Evolutionary conservation across 2,113 vertebrate genomes (phyloP), one percentile per base, ranked within the genome.

Genomic region (Psilopogon haemacephalus): DNA sequence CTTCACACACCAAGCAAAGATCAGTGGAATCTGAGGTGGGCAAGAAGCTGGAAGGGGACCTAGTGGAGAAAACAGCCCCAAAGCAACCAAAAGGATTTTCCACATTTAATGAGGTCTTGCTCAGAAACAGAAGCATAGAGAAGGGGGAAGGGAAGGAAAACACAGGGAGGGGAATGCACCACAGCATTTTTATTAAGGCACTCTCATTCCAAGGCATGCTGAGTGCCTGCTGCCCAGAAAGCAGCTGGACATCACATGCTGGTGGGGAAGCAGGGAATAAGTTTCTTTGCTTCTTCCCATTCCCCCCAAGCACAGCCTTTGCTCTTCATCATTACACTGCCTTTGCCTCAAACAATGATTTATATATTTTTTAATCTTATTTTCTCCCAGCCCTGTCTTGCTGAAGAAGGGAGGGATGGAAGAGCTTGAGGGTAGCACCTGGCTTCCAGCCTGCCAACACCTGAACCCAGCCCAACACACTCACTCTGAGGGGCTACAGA

Each of bases 181-280:
- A n/a, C n/a, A n/a, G n/a, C n/a, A n/a, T n/a, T n/a, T n/a, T n/a
- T n/a, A n/a, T n/a, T n/a, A n/a, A n/a, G n/a, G n/a, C n/a, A 1
- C 55, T 79, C 65, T 52, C 42, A 15, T 42, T n/a, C 38, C 2
- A 0, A 79, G 63, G 56, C 50, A 79, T 0, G 0, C 46, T n/a
- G n/a, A 38, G 7, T 3, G 23, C 27, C 28, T 28, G 33, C 27
- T 18, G n/a, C n/a, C n/a, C n/a, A n/a, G n/a, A 28, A n/a, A n/a
- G n/a, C n/a, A n/a, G 7, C 27, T 88, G 38, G 52, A 32, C 16
- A 44, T 75, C 52, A 80, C 5, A 18, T 50, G 13, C 23, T 70
- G 14, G 38, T 65, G 38, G 19, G 33, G n/a, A 84, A 80, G 19
- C 6, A 60, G 44, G 55, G 5, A 55, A 75, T n/a, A 37, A 23